Evolutionary conservation across 1,140 invertebrate species (phyloP).

Genomic region (Cephus cinctus): DNA sequence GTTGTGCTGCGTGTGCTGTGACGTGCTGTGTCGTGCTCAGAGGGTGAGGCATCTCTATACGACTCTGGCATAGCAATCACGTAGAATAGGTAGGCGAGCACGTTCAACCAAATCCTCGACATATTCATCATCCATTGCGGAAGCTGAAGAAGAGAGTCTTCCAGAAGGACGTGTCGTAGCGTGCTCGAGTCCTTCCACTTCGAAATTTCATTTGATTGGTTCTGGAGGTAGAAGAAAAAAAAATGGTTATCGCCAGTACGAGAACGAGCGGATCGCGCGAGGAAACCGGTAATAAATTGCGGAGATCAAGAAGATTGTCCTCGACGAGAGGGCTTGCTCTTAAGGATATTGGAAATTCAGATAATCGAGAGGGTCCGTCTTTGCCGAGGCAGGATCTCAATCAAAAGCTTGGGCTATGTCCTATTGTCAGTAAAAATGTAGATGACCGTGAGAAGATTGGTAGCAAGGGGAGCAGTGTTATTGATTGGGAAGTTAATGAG

Average conservation of each 20-base stretch:
- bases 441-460: conserved; percentile 11
- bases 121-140: too few relatives aligned
- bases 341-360: background rate
- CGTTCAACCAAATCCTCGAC: too few relatives aligned
- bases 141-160: too few relatives aligned
- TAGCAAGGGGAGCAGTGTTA: conserved; percentile 20
- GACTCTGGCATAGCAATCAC: too few relatives aligned
- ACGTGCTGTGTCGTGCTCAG: too few relatives aligned
- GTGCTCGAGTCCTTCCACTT: background rate
- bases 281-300: conserved; percentile 35
- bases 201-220: too few relatives aligned
- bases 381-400: conserved; percentile 20
- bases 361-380: conserved; percentile 1
- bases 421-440: conserved; percentile 15
- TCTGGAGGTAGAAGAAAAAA: conserved; percentile 1
- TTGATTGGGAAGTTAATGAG: conserved; percentile 54
- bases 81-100: too few relatives aligned
- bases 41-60: too few relatives aligned
- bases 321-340: conserved; percentile 59
- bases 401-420: conserved; percentile 20
- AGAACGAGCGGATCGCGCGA: conserved; percentile 22
- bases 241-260: conserved; percentile 34
- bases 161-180: conserved; percentile 30
- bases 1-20: too few relatives aligned
- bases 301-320: conserved; percentile 54